phyloP scores from a whole-genome alignment of 2,888 invertebrate genomes.

The Melipona bicolor region DNA sequence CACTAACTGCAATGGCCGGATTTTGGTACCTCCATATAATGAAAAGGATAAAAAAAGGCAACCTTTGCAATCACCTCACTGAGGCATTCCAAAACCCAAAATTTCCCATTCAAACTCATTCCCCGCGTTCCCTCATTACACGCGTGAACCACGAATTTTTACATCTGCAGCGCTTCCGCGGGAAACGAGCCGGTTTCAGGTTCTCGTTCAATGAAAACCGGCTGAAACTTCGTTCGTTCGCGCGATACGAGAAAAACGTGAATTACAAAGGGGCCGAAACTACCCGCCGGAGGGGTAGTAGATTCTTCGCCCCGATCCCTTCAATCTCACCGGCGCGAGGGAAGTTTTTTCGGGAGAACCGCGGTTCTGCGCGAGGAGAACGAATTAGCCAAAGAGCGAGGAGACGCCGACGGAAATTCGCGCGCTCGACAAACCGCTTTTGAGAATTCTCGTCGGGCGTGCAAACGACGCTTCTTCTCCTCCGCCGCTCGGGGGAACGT shows the following conservation, averaged over 20 bases:
- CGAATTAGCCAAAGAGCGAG: not conserved
- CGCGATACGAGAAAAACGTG: not conserved
- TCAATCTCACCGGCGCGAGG: not conserved
- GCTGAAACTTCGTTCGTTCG: not conserved
- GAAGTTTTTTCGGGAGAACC: not conserved
- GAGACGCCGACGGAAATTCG: not conserved
- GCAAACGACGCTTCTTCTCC: conserved; percentile 10
- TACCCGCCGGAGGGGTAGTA: not conserved
- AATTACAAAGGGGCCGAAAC: not conserved
- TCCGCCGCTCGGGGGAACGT: conserved; percentile 15
- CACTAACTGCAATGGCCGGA: too few species aligned
- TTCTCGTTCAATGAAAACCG: not conserved
- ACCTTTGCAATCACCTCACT: too few species aligned
- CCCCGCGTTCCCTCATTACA: not conserved
- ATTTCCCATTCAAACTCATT: too few species aligned
- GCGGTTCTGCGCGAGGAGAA: not conserved
- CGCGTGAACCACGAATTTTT: not conserved
- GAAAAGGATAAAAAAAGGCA: too few species aligned
- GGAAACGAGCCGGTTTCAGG: not conserved
- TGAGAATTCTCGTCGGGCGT: conserved; percentile 8
- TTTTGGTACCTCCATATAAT: not conserved
- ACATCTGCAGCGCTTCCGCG: not conserved
- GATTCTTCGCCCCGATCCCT: not conserved
- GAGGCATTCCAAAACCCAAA: too few species aligned
- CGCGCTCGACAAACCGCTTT: conserved; percentile 27